Percentiles rank a stretch among this genome's conserved stretches.
These are phyloP conservation scores for Halictus ligatus DNA, from an alignment of 2,888 invertebrate species.

Conservation along the genomic window DNA sequence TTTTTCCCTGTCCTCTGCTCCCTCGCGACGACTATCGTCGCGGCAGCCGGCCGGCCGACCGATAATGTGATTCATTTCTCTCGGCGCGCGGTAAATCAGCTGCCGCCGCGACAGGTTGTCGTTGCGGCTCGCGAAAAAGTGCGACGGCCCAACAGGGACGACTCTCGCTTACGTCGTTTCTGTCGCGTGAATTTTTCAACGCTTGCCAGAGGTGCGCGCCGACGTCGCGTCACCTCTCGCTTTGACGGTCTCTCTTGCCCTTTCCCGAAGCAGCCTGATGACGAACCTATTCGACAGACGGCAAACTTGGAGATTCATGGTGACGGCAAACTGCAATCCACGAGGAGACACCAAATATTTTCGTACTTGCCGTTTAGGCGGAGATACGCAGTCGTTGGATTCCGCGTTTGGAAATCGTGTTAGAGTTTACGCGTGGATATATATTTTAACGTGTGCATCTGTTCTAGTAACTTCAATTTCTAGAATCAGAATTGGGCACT, in stretches of 20 bases:
- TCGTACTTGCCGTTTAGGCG: neutral
- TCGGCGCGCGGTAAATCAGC: slow-evolving; percentile 60
- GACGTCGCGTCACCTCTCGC: neutral
- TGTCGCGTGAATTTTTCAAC: slow-evolving; percentile 45
- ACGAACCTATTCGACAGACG: neutral
- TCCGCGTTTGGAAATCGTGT: too few relatives aligned
- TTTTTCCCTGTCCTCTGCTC: slow-evolving; percentile 63
- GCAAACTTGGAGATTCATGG: neutral
- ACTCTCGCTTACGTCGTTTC: neutral
- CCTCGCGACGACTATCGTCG: slow-evolving; percentile 64
- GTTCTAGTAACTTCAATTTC: too few relatives aligned
- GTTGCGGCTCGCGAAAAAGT: slow-evolving; percentile 24
- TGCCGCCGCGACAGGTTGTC: slow-evolving; percentile 33
- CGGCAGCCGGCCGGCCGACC: slow-evolving; percentile 56
- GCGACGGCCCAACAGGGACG: slow-evolving; percentile 8
- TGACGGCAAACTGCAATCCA: neutral
- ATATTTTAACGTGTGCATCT: too few relatives aligned
- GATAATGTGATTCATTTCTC: slow-evolving; percentile 78
- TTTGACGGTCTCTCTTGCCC: slow-evolving; percentile 3
- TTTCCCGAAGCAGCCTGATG: neutral
- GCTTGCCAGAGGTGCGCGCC: neutral
- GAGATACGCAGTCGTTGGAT: too few relatives aligned
- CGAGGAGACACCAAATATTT: neutral
- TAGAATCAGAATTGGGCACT: too few relatives aligned
- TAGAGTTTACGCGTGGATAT: too few relatives aligned